phyloP scores from a whole-genome alignment of 2,888 invertebrate species.

The Stenodema calcarata region DNA sequence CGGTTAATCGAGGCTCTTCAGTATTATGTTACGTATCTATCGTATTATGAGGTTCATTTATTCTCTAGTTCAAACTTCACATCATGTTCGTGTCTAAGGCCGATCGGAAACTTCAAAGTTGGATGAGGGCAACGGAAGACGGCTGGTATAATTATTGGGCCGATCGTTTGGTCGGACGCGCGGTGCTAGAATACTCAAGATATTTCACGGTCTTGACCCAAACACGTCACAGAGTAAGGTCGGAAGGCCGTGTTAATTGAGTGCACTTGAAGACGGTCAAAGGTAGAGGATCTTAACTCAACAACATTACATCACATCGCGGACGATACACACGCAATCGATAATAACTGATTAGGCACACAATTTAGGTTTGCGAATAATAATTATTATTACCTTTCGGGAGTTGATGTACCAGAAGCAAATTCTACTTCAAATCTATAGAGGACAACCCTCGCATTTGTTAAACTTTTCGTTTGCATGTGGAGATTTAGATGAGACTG shows the following conservation, averaged over 20 bases:
- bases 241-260: not conserved
- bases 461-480: no score
- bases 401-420: no score
- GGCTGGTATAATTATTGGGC: not conserved
- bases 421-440: no score
- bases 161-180: not conserved
- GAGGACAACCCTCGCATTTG: no score
- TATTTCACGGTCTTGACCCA: slow-evolving; percentile 1
- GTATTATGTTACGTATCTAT: no score
- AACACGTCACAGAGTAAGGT: not conserved
- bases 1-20: no score
- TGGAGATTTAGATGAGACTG: no score
- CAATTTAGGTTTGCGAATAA: no score
- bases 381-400: no score
- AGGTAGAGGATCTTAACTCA: not conserved
- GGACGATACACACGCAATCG: not conserved
- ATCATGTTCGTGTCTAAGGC: no score
- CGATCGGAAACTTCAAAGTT: not conserved
- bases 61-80: no score
- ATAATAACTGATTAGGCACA: not conserved
- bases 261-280: not conserved
- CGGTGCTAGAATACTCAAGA: not conserved
- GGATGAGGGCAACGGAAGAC: not conserved
- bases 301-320: not conserved
- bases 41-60: no score